A percentile compares a stretch with the other conserved stretches of the same genome.
phyloP scores from a whole-genome alignment of 2,888 invertebrate genomes.

The Byasa hedistus region DNA sequence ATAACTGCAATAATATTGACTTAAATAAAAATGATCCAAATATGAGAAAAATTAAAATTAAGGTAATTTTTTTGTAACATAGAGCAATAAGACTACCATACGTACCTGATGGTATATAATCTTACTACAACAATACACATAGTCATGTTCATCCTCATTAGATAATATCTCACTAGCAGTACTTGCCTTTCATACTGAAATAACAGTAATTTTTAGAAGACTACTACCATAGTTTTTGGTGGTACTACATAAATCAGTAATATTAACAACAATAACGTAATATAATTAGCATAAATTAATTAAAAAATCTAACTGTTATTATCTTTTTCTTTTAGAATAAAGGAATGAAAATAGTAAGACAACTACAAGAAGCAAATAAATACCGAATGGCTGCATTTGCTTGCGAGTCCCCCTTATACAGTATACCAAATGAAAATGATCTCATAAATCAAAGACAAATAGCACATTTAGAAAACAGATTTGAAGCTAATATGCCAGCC shows the following conservation, averaged over 20 bases:
- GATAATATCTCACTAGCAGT: no score
- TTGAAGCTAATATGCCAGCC: constrained; percentile 57
- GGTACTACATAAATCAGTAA: no score
- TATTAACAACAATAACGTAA: no score
- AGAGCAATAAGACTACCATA: background rate
- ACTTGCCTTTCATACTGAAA: no score
- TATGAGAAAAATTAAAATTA: constrained; percentile 64
- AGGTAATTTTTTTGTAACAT: constrained; percentile 42
- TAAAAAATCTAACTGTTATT: background rate
- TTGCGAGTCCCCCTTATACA: constrained; percentile 61
- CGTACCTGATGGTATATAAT: background rate
- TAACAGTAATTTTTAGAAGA: no score
- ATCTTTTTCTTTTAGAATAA: constrained; percentile 63
- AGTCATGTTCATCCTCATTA: no score
- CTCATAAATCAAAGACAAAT: constrained; percentile 74
- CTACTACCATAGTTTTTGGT: no score
- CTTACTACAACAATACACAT: background rate
- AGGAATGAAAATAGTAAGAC: constrained; percentile 71
- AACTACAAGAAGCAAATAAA: constrained; percentile 74
- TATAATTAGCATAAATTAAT: no score
- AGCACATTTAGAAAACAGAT: constrained; percentile 66
- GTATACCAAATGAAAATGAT: constrained; percentile 66
- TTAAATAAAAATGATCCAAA: constrained; percentile 58
- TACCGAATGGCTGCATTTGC: constrained; percentile 78
- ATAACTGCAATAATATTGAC: constrained; percentile 47